phyloP scores from a whole-genome alignment of 30 jellyfish, hydroid and myxozoan species.

The Hydractinia symbiolongicarpus region DNA sequence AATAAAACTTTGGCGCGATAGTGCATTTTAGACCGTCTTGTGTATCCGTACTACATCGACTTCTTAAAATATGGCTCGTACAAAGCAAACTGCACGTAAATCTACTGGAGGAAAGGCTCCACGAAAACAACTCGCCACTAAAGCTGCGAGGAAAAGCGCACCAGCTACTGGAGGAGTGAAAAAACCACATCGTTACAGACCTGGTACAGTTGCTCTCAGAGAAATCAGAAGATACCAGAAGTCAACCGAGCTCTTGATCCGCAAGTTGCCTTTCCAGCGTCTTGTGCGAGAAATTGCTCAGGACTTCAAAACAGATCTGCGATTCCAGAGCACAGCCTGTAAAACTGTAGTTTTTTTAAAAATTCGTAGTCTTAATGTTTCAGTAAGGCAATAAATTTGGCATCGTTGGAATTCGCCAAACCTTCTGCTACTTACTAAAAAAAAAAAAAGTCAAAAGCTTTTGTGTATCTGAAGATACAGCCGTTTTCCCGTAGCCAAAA shows the following conservation, averaged over 20 bases:
- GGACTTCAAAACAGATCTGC: constrained; percentile 87
- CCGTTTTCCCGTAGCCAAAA: too few species aligned
- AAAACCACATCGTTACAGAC: constrained; percentile 85
- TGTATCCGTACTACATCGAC: too few species aligned
- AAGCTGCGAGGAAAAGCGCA: constrained; percentile 88
- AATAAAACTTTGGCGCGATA: too few species aligned
- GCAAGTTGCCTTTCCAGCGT: constrained; percentile 84
- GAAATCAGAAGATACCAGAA: constrained; percentile 82
- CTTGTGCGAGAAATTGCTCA: constrained; percentile 87
- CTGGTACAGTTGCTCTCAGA: constrained; percentile 86
- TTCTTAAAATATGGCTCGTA: constrained; percentile 63
- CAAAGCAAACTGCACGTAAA: constrained; percentile 85
- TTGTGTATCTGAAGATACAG: too few species aligned
- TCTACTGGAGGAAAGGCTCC: constrained; percentile 96
- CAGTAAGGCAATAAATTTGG: too few species aligned
- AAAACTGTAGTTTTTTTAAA: too few species aligned
- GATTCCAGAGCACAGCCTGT: too few species aligned
- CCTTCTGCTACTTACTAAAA: too few species aligned
- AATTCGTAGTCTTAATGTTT: too few species aligned
- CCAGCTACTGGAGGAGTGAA: constrained; percentile 98
- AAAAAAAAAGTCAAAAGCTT: too few species aligned
- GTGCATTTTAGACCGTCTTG: too few species aligned
- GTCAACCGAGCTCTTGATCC: constrained; percentile 77
- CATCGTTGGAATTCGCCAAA: too few species aligned
- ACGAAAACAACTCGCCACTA: constrained; percentile 91